phyloP scores from a whole-genome alignment of 2,888 invertebrate genomes.

The Pandemis heparana region DNA sequence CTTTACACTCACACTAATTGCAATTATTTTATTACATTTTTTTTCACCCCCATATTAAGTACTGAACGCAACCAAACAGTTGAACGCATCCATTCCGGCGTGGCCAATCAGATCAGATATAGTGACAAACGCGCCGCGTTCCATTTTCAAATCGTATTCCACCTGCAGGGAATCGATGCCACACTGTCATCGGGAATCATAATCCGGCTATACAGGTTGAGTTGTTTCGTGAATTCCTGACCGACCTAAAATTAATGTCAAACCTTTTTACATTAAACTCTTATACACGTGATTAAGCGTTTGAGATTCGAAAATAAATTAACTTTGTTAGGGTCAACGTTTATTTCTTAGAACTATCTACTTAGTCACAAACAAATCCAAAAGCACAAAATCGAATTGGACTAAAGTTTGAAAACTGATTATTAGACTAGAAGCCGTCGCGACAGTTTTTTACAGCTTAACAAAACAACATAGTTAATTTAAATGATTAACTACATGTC shows the following conservation, averaged over 20 bases:
- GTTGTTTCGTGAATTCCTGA: conserved; percentile 41
- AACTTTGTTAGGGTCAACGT: too few relatives aligned
- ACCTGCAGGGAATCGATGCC: conserved; percentile 39
- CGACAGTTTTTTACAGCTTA: too few relatives aligned
- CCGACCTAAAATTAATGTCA: background rate
- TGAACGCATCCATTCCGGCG: conserved; percentile 47
- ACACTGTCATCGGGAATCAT: conserved; percentile 54
- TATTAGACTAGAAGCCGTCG: background rate
- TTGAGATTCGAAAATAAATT: too few relatives aligned
- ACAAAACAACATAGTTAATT: too few relatives aligned
- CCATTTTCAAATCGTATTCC: conserved; percentile 61
- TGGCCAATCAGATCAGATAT: conserved; percentile 58
- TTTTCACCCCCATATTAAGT: background rate
- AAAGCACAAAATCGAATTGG: too few relatives aligned
- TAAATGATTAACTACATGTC: too few relatives aligned
- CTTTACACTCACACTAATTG: too few relatives aligned
- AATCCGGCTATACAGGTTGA: conserved; percentile 51
- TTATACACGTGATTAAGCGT: too few relatives aligned
- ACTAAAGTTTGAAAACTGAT: too few relatives aligned
- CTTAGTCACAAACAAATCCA: too few relatives aligned
- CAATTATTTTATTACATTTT: background rate
- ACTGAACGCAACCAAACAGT: conserved; percentile 7
- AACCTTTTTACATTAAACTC: background rate
- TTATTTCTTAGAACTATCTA: too few relatives aligned
- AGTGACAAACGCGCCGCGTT: conserved; percentile 66